Conservation (phyloP, 2,797 vertebrate species). For the Onychomys arenicola region DNA sequence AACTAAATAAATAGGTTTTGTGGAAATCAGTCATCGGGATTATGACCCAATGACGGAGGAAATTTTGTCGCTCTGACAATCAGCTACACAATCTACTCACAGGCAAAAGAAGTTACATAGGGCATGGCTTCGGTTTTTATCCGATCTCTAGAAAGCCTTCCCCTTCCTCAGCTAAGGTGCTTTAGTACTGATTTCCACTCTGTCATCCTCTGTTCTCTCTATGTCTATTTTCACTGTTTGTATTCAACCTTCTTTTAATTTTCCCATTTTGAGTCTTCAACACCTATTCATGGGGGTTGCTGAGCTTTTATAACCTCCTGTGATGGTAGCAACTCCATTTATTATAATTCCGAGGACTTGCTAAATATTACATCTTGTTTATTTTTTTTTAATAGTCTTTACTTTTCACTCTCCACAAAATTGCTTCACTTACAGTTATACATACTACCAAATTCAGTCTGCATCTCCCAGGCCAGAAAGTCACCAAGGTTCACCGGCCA, state of each 20-base stretch:
- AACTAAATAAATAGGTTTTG: not conserved
- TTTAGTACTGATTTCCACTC: not conserved
- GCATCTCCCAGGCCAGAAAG: not conserved
- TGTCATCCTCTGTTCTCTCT: not conserved
- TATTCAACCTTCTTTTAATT: not conserved
- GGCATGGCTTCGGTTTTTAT: not conserved
- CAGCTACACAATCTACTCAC: not conserved
- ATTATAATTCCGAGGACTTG: not conserved
- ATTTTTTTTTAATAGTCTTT: not conserved
- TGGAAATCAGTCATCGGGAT: not conserved
- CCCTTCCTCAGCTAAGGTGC: not conserved
- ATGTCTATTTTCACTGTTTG: not conserved
- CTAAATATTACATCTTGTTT: not conserved
- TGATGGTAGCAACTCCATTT: not conserved
- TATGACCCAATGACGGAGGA: not conserved
- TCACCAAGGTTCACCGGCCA: not conserved
- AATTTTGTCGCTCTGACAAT: not conserved
- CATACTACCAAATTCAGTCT: not conserved
- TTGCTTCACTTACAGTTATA: not conserved
- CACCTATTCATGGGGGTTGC: not conserved
- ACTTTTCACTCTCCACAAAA: not conserved
- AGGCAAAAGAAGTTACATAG: not conserved
- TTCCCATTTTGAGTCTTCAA: not conserved
- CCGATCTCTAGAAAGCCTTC: not conserved
- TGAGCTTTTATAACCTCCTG: not conserved